These are phyloP conservation scores for Nasonovia ribisnigri DNA, from an alignment of 2,888 invertebrate species.

Conservation along the genomic window DNA sequence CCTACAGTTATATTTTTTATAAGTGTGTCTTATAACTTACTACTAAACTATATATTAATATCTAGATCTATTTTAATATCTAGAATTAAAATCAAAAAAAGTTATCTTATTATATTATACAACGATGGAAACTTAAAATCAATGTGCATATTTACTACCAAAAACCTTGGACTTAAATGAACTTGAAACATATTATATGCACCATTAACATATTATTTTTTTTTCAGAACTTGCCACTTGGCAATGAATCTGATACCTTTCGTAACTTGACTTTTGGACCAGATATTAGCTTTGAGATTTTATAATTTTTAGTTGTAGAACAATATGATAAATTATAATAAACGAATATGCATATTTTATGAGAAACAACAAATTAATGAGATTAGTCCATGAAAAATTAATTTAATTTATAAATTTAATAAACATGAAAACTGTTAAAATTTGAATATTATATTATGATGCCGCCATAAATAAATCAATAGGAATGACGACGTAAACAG, in stretches of 20 bases:
- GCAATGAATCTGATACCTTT: not conserved
- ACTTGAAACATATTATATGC: not conserved
- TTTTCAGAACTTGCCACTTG: not conserved
- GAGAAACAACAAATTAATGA: not conserved
- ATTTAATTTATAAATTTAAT: not conserved
- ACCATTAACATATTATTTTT: not conserved
- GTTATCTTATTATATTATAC: not conserved
- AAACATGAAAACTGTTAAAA: not conserved
- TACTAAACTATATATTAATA: too few species aligned
- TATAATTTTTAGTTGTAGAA: too few species aligned
- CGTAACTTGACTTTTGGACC: too few species aligned
- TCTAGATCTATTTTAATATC: too few species aligned
- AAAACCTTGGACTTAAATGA: not conserved
- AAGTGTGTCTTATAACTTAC: too few species aligned
- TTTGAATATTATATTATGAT: not conserved
- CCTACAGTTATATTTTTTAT: too few species aligned
- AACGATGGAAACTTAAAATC: not conserved
- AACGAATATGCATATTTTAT: not conserved
- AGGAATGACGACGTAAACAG: not conserved
- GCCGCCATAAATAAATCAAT: not conserved
- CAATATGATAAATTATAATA: too few species aligned
- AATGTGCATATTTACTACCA: not conserved
- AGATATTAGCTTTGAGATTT: too few species aligned
- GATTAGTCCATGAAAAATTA: not conserved
- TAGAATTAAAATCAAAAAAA: not conserved